These are phyloP conservation scores for Ancistrus triradiatus DNA, from an alignment of 2,113 vertebrate genomes.

Conservation along the genomic window DNA sequence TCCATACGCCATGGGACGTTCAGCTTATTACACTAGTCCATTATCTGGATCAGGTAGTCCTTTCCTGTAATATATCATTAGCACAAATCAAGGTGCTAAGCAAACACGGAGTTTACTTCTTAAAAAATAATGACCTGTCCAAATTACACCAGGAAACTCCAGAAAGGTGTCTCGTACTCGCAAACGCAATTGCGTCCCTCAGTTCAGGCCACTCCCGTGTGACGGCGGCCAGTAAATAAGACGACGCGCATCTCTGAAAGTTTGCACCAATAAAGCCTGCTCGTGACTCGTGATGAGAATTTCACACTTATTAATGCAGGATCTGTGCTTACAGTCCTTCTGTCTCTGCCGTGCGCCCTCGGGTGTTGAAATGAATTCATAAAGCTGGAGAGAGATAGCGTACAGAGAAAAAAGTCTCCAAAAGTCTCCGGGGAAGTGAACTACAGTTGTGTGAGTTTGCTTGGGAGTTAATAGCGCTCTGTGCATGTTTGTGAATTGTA, in stretches of 20 bases:
- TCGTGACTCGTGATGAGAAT: constrained; percentile 52
- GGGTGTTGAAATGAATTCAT: constrained; percentile 48
- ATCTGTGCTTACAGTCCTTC: constrained; percentile 43
- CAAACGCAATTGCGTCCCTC: constrained; percentile 43
- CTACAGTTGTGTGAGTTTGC: constrained; percentile 64
- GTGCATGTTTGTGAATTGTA: constrained; percentile 69
- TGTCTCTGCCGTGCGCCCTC: constrained; percentile 41
- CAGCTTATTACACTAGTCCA: not conserved
- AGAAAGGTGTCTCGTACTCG: constrained; percentile 42
- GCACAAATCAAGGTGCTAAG: not conserved
- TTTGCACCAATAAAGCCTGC: constrained; percentile 48
- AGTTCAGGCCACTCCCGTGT: constrained; percentile 32
- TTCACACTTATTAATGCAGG: constrained; percentile 57
- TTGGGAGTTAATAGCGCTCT: constrained; percentile 69
- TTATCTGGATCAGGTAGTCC: not conserved
- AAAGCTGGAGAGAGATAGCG: constrained; percentile 46
- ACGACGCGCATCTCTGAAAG: constrained; percentile 43
- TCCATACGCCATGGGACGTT: not conserved
- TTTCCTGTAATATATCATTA: too few species aligned
- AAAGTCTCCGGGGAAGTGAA: constrained; percentile 60
- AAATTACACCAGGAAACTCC: constrained; percentile 27
- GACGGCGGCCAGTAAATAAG: constrained; percentile 49
- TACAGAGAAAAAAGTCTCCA: constrained; percentile 20
- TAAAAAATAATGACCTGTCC: constrained; percentile 27
- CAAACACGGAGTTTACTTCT: not conserved